Conservation (phyloP, 2,888 invertebrate species). For the Rhorus exstirpatorius region DNA sequence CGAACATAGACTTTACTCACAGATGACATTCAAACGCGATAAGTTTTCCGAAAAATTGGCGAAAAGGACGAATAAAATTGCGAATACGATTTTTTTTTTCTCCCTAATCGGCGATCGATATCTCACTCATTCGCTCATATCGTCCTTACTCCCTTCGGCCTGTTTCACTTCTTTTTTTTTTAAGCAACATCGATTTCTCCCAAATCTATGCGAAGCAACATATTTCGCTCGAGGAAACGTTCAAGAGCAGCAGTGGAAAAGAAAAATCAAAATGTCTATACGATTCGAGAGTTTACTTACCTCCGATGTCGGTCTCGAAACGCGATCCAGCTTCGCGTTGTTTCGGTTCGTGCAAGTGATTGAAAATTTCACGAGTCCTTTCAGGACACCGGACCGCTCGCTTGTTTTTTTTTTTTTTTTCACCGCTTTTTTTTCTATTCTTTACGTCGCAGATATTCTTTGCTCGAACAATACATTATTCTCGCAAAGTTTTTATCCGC, state of each 20-base stretch:
- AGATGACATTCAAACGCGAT: no score
- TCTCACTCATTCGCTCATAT: constrained; percentile 1
- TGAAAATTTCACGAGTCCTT: background rate
- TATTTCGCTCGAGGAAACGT: background rate
- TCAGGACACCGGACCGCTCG: no score
- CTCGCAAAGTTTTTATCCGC: background rate
- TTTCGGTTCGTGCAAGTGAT: background rate
- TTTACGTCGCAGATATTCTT: background rate
- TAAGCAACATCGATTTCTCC: background rate
- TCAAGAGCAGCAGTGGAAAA: background rate
- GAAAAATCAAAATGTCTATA: background rate
- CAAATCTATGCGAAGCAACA: background rate
- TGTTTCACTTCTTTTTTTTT: constrained; percentile 8
- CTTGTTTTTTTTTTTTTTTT: background rate
- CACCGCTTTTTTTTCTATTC: no score
- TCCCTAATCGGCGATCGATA: background rate
- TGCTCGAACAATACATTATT: background rate
- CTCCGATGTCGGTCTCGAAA: background rate
- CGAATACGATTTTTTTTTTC: constrained; percentile 14
- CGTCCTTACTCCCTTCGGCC: constrained; percentile 58
- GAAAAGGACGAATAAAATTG: constrained; percentile 7
- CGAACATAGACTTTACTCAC: constrained; percentile 23
- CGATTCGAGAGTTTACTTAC: background rate
- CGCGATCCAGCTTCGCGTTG: background rate
- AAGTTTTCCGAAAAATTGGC: no score